These are phyloP conservation scores for Muscicapa comitata DNA, from an alignment of 2,797 vertebrate species.

Conservation along the genomic window DNA sequence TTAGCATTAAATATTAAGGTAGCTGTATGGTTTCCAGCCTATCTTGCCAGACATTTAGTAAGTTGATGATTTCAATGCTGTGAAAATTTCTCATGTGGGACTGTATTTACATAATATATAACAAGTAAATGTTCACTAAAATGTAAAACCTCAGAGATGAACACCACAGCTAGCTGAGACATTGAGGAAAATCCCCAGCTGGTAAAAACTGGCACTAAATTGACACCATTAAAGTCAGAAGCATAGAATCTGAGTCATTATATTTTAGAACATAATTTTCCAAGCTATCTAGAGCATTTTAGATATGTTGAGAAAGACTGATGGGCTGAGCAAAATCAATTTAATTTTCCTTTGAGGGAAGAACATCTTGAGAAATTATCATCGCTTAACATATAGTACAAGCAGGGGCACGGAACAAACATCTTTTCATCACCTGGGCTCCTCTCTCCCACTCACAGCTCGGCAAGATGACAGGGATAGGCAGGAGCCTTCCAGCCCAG, in stretches of 20 bases:
- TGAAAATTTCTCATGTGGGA: neutral
- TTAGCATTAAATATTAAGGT: neutral
- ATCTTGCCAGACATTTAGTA: neutral
- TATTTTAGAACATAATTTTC: conserved; percentile 3
- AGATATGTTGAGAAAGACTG: neutral
- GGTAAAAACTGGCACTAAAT: neutral
- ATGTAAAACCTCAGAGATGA: neutral
- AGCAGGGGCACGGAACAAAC: neutral
- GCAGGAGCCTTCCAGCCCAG: neutral
- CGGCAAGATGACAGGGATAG: neutral
- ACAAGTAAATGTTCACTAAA: neutral
- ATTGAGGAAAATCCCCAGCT: neutral
- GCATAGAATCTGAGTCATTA: neutral
- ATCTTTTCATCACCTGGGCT: neutral
- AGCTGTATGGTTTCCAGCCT: neutral
- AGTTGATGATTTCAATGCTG: neutral
- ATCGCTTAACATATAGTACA: neutral
- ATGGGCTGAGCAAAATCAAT: conserved; percentile 30
- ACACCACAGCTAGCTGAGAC: neutral
- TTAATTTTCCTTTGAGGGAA: conserved; percentile 32
- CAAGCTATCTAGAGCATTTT: conserved; percentile 6
- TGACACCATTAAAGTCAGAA: neutral
- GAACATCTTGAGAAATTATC: neutral
- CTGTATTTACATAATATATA: neutral
- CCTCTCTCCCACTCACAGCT: neutral